A percentile compares a stretch with the other conserved stretches of the same genome.
These are phyloP conservation scores for Siniperca knerii DNA, from an alignment of 2,113 vertebrate species.

Conservation along the genomic window DNA sequence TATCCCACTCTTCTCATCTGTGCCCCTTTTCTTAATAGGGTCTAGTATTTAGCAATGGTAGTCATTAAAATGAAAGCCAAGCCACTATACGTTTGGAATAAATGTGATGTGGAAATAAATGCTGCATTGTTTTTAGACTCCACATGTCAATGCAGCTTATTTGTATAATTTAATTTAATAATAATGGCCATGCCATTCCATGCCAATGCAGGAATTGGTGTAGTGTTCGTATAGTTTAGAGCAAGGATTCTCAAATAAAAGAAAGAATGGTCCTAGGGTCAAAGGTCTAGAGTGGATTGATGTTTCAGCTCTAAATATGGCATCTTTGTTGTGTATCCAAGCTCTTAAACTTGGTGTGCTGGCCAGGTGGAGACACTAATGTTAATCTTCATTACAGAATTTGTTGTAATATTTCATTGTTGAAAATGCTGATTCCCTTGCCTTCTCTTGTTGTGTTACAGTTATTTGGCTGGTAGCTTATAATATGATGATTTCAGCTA, in stretches of 20 bases:
- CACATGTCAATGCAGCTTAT: no score
- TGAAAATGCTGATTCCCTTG: background rate
- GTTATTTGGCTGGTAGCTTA: background rate
- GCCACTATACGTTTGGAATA: background rate
- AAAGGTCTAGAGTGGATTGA: background rate
- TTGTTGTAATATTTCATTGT: background rate
- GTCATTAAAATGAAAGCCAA: background rate
- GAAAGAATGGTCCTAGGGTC: background rate
- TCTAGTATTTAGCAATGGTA: background rate
- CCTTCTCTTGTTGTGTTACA: background rate
- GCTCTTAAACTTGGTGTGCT: background rate
- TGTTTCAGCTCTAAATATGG: background rate
- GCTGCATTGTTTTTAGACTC: background rate
- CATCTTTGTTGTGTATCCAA: background rate
- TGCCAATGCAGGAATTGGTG: no score
- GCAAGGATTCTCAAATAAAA: background rate
- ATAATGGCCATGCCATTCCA: no score
- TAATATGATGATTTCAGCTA: background rate
- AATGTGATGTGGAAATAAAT: conserved; percentile 10
- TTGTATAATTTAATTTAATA: no score
- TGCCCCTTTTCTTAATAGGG: background rate
- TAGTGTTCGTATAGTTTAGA: background rate
- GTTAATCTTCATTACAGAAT: no score
- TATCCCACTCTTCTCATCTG: background rate
- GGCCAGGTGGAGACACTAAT: background rate